Evolutionary conservation across 2,113 vertebrate genomes (phyloP).

Genomic region (Sisor rabdophorus): DNA sequence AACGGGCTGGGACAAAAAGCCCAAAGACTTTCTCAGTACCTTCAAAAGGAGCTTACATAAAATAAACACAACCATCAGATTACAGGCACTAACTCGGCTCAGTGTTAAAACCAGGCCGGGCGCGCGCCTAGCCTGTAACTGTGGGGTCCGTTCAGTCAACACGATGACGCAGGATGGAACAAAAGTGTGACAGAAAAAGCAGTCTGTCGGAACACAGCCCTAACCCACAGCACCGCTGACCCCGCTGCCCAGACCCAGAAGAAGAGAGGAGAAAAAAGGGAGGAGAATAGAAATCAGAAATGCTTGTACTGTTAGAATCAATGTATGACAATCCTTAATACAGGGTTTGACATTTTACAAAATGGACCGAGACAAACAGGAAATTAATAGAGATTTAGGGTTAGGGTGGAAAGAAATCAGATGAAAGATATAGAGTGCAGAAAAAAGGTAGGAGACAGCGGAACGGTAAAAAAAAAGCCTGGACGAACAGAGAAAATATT

Average conservation of each 20-base stretch:
- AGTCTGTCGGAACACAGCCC: conserved; percentile 73
- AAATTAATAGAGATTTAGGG: conserved; percentile 41
- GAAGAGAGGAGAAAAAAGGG: conserved; percentile 44
- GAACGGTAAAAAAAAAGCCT: conserved; percentile 27
- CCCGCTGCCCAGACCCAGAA: conserved; percentile 47
- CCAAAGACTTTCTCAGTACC: conserved; percentile 76
- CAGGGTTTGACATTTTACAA: conserved; percentile 19
- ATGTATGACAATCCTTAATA: conserved; percentile 12
- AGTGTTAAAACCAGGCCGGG: conserved; percentile 60
- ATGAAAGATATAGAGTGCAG: conserved; percentile 36
- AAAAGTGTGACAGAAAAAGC: conserved; percentile 75
- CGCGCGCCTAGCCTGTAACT: conserved; percentile 69
- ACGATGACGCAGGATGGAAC: conserved; percentile 80
- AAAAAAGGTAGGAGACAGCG: conserved; percentile 37
- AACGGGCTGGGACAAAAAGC: conserved; percentile 74
- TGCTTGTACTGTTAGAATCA: conserved; percentile 33
- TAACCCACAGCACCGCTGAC: conserved; percentile 66
- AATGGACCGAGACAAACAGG: conserved; percentile 14
- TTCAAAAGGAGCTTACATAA: conserved; percentile 77
- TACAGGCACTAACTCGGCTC: conserved; percentile 72
- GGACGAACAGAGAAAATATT: conserved; percentile 12
- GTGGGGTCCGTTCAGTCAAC: conserved; percentile 79
- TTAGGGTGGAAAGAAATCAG: conserved; percentile 38
- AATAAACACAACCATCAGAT: conserved; percentile 81
- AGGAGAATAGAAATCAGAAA: conserved; percentile 14